Conservation (phyloP, 1,140 invertebrate genomes). For the Phymorhynchus buccinoides region DNA sequence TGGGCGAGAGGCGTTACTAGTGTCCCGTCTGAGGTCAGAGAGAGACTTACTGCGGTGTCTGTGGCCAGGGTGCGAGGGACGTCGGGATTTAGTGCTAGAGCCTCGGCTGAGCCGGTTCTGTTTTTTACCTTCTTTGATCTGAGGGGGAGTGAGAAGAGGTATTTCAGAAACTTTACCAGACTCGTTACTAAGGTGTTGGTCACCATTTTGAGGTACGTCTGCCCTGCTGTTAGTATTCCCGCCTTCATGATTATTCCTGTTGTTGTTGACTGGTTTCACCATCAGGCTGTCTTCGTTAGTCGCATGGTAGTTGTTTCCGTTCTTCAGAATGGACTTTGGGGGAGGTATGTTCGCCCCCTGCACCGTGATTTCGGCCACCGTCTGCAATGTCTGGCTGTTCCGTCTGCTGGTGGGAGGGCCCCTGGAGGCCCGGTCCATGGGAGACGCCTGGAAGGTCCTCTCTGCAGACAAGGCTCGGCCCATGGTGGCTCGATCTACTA, state of each 20-base stretch:
- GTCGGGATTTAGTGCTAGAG: neutral
- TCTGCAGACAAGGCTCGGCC: constrained; percentile 19
- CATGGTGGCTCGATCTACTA: neutral
- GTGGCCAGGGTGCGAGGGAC: neutral
- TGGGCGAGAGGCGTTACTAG: constrained; percentile 4
- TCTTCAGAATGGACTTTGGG: neutral
- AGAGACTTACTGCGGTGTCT: constrained; percentile 57
- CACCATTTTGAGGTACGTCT: neutral
- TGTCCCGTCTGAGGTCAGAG: constrained; percentile 54
- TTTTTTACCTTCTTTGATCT: neutral
- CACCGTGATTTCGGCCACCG: constrained; percentile 17
- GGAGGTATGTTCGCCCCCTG: neutral
- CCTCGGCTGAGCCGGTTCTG: neutral
- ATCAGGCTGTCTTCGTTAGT: neutral
- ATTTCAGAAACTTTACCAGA: neutral
- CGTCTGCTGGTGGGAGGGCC: neutral
- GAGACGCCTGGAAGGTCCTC: neutral
- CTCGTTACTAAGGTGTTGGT: neutral
- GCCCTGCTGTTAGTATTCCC: neutral
- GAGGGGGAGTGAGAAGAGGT: neutral
- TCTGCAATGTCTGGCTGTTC: constrained; percentile 33
- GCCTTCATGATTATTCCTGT: neutral
- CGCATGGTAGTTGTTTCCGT: constrained; percentile 18
- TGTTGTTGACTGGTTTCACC: neutral
- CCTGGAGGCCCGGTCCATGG: neutral